phyloP scores from a whole-genome alignment of 1,140 invertebrate genomes.

The Cecropterus lyciades region DNA sequence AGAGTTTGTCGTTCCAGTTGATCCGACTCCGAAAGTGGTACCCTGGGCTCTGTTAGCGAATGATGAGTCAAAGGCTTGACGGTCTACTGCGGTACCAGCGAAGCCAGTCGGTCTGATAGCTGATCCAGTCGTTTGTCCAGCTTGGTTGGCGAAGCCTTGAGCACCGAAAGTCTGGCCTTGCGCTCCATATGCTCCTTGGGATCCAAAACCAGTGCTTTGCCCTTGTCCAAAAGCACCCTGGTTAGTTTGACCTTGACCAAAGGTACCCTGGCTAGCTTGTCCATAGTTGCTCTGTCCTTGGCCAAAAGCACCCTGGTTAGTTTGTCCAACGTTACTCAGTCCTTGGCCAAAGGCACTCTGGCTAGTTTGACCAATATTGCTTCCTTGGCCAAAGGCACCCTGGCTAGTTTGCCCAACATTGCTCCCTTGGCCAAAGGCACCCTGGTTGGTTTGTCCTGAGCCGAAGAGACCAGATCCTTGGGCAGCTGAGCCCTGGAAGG shows the following conservation, averaged over 20 bases:
- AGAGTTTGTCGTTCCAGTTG: conserved; percentile 4
- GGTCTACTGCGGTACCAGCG: conserved; percentile 27
- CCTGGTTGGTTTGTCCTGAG: conserved; percentile 20
- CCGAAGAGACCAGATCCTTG: conserved; percentile 48
- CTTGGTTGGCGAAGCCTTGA: background rate
- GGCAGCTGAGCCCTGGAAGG: conserved; percentile 39
- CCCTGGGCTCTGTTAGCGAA: conserved; percentile 27
- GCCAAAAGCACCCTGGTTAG: too few species aligned
- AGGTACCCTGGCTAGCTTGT: too few species aligned
- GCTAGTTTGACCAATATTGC: too few species aligned
- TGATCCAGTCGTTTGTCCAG: background rate
- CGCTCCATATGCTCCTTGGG: conserved; percentile 8
- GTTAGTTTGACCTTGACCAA: too few species aligned
- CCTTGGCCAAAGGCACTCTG: too few species aligned
- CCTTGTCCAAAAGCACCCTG: too few species aligned
- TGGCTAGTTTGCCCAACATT: too few species aligned
- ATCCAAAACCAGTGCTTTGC: conserved; percentile 17
- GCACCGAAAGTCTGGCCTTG: conserved; percentile 11
- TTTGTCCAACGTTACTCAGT: too few species aligned
- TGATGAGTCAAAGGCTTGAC: conserved; percentile 18
- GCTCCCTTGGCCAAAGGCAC: conserved; percentile 37
- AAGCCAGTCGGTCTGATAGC: conserved; percentile 26
- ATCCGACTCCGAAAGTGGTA: conserved; percentile 19
- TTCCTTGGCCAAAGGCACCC: conserved; percentile 32
- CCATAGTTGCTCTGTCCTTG: too few species aligned